These are phyloP conservation scores for Leucoraja ocellata DNA, from an alignment of 2,797 vertebrate genomes.

Conservation along the genomic window DNA sequence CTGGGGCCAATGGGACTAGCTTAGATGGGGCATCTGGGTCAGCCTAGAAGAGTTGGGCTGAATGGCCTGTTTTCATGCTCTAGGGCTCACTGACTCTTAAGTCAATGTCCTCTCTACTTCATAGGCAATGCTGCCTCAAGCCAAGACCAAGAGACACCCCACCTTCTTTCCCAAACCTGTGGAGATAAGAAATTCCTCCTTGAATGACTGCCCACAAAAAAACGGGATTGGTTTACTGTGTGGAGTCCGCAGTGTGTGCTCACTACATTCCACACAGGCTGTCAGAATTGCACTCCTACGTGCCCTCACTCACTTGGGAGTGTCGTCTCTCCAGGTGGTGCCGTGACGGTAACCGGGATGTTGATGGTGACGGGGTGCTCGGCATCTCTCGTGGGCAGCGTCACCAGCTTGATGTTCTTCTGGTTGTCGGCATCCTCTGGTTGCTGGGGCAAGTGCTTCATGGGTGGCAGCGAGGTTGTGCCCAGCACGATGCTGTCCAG, in stretches of 20 bases:
- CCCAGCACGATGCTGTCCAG: slow-evolving; percentile 56
- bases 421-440: slow-evolving; percentile 85
- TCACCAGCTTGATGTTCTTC: slow-evolving; percentile 71
- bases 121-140: neutral
- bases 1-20: too few species aligned
- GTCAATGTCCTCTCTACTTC: neutral
- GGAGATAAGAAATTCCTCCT: neutral
- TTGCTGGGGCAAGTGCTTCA: slow-evolving; percentile 65
- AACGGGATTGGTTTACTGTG: neutral
- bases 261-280: neutral
- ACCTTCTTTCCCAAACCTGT: neutral
- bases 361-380: slow-evolving; percentile 60
- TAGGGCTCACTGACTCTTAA: too few species aligned
- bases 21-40: too few species aligned
- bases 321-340: slow-evolving; percentile 70
- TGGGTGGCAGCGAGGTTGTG: slow-evolving; percentile 59
- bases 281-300: too few species aligned
- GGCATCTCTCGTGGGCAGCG: slow-evolving; percentile 51
- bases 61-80: too few species aligned
- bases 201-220: neutral
- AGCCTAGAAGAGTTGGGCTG: too few species aligned
- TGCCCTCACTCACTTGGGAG: slow-evolving; percentile 69
- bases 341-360: slow-evolving; percentile 71
- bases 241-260: too few species aligned
- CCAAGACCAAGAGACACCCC: neutral